These are phyloP conservation scores for Micromussa lordhowensis DNA, from an alignment of 92 coral and sea anemone genomes.

Conservation along the genomic window DNA sequence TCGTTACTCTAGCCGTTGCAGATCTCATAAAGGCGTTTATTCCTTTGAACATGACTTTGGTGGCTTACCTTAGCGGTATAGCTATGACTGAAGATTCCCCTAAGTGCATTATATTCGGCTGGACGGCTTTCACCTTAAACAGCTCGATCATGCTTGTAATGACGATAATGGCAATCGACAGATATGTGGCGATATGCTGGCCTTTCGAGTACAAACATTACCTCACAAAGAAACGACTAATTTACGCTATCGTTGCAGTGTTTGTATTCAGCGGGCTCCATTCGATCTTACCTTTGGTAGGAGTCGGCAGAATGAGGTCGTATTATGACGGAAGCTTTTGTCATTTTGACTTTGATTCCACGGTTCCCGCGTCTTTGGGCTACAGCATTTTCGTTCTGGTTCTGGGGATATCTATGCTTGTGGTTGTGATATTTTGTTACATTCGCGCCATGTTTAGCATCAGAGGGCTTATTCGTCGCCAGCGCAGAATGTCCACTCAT, in stretches of 20 bases:
- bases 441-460: constrained; percentile 65
- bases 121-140: constrained; percentile 72
- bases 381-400: constrained; percentile 57
- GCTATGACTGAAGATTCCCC: constrained; percentile 25
- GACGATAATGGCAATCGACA: constrained; percentile 67
- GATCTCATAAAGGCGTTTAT: constrained; percentile 62
- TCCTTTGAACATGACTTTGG: constrained; percentile 70
- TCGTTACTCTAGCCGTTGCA: constrained; percentile 61
- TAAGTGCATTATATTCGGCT: constrained; percentile 53
- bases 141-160: constrained; percentile 68
- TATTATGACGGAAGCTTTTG: constrained; percentile 57
- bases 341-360: constrained; percentile 64
- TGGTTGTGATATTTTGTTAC: constrained; percentile 63
- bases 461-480: constrained; percentile 55
- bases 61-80: constrained; percentile 51
- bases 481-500: constrained; percentile 51
- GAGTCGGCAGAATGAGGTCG: constrained; percentile 46
- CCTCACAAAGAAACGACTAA: constrained; percentile 44
- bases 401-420: constrained; percentile 64
- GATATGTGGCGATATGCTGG: constrained; percentile 73
- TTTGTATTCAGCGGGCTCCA: constrained; percentile 51
- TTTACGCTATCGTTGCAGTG: constrained; percentile 34
- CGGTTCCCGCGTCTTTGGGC: constrained; percentile 28
- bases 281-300: constrained; percentile 51
- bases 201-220: constrained; percentile 60